Conservation (phyloP, 2,888 invertebrate genomes). For the Heliconius ethilla region DNA sequence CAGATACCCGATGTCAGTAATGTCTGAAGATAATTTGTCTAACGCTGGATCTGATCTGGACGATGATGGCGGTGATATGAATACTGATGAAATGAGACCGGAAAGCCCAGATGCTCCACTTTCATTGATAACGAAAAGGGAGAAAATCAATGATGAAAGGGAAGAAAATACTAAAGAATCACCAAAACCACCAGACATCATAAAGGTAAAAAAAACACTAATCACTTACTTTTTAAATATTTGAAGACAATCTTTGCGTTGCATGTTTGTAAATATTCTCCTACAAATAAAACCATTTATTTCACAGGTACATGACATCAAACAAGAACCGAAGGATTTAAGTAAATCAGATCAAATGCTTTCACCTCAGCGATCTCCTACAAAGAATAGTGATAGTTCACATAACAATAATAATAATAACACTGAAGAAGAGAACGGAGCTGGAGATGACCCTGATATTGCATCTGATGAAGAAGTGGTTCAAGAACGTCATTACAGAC, state of each 20-base stretch:
- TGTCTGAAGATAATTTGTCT: constrained; percentile 85
- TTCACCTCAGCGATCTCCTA: constrained; percentile 79
- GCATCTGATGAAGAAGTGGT: constrained; percentile 76
- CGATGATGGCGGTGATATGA: constrained; percentile 83
- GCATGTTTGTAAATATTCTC: background rate
- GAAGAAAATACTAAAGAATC: constrained; percentile 78
- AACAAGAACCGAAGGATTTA: constrained; percentile 79
- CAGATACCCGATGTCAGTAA: constrained; percentile 84
- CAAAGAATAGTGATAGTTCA: constrained; percentile 81
- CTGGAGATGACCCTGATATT: constrained; percentile 78
- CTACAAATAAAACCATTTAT: constrained; percentile 22
- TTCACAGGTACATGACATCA: constrained; percentile 78
- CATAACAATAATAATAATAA: constrained; percentile 75
- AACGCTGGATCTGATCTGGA: constrained; percentile 86
- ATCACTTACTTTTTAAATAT: background rate
- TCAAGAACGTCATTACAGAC: constrained; percentile 71
- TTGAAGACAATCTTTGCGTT: background rate
- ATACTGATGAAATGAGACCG: constrained; percentile 79
- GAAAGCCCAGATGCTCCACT: constrained; percentile 86
- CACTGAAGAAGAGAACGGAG: constrained; percentile 77
- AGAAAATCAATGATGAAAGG: constrained; percentile 71
- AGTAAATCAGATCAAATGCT: constrained; percentile 65
- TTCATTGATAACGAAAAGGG: constrained; percentile 85
- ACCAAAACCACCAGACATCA: constrained; percentile 78
- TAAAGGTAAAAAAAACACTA: constrained; percentile 64